phyloP scores from a whole-genome alignment of 2,113 vertebrate genomes.

The Vidua macroura region DNA sequence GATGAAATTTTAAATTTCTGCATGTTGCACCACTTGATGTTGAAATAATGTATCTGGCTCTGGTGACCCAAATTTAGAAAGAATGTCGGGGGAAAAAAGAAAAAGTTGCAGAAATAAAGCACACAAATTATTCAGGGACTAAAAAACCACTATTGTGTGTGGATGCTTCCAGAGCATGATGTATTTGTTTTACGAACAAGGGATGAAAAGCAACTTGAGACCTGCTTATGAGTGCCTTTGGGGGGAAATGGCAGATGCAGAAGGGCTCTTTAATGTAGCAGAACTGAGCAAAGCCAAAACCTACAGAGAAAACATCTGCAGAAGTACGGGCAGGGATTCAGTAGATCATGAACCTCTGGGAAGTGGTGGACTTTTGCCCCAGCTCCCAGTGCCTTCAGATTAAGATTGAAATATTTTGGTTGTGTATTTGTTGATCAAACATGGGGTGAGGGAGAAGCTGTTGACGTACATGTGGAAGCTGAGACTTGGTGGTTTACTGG shows the following conservation, averaged over 20 bases:
- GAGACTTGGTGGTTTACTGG: neutral
- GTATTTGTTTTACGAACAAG: neutral
- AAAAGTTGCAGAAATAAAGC: neutral
- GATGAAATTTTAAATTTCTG: neutral
- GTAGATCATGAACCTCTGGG: fast-evolving
- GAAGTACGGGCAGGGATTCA: neutral
- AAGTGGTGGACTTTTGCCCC: neutral
- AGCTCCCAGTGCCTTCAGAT: neutral
- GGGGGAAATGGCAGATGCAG: neutral
- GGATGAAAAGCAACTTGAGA: neutral
- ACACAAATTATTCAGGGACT: neutral
- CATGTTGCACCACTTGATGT: neutral
- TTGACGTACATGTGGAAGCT: neutral
- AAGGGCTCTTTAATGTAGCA: neutral
- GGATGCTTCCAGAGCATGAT: neutral
- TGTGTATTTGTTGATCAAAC: neutral
- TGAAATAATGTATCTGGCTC: neutral
- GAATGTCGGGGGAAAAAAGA: fast-evolving
- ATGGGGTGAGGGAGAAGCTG: neutral
- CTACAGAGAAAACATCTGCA: neutral
- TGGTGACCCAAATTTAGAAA: neutral
- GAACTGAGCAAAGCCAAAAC: neutral
- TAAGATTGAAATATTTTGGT: neutral
- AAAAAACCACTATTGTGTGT: neutral
- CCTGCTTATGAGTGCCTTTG: neutral